These are phyloP conservation scores for Mya arenaria DNA, from an alignment of 1,140 invertebrate species.

Conservation along the genomic window DNA sequence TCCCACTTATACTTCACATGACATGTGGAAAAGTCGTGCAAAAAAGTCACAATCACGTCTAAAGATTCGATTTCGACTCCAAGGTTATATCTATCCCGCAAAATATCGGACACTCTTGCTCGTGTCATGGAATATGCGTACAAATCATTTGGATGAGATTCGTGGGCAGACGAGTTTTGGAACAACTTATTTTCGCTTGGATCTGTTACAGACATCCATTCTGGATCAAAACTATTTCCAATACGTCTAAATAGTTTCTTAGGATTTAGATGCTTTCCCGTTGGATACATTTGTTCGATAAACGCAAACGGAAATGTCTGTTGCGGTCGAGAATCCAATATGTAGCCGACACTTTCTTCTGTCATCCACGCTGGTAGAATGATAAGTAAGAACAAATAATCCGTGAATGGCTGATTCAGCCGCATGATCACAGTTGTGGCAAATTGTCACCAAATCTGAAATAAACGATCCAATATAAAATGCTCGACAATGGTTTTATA, in stretches of 20 bases:
- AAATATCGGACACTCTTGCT: background rate
- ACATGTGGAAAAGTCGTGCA: background rate
- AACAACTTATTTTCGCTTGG: background rate
- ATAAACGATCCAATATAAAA: no score
- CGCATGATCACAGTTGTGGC: no score
- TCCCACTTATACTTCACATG: conserved; percentile 25
- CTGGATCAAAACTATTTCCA: conserved; percentile 26
- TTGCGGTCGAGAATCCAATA: background rate
- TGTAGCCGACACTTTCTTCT: background rate
- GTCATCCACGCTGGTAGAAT: background rate
- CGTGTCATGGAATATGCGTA: background rate
- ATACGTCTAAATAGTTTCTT: conserved; percentile 26
- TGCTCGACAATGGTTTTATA: no score
- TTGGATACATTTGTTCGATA: background rate
- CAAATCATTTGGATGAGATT: no score
- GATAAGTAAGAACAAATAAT: background rate
- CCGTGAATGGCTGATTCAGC: background rate
- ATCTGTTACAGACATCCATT: conserved; percentile 27
- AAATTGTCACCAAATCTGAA: no score
- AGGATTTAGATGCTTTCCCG: conserved; percentile 15
- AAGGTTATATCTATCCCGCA: background rate
- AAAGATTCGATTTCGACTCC: background rate
- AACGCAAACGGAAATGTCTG: background rate
- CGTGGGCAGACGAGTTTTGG: no score
- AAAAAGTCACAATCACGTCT: background rate